phyloP scores from a whole-genome alignment of 2,797 vertebrate species.

The Semotilus atromaculatus region DNA sequence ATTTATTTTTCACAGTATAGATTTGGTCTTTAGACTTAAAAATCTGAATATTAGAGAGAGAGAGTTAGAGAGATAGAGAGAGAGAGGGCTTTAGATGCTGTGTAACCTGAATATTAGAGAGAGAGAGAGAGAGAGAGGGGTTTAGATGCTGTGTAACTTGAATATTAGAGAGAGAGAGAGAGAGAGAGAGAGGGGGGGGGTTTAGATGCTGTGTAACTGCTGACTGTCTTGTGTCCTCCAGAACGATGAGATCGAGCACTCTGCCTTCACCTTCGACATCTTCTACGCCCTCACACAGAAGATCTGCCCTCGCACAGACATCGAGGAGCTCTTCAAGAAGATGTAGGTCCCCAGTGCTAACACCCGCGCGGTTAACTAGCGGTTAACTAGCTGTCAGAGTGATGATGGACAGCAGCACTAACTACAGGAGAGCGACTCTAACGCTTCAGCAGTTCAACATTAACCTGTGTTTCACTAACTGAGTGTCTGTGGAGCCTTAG shows the following conservation, averaged over 20 bases:
- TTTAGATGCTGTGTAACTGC: too few relatives aligned
- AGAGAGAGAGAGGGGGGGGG: too few relatives aligned
- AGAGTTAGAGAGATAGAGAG: too few relatives aligned
- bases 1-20: neutral
- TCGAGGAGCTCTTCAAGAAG: conserved; percentile 97
- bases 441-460: conserved; percentile 84
- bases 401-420: conserved; percentile 76
- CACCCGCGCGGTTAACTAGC: too few relatives aligned
- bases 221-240: conserved; percentile 67
- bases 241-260: conserved; percentile 97
- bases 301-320: conserved; percentile 98
- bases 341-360: conserved; percentile 83
- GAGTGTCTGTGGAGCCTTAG: conserved; percentile 38
- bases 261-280: conserved; percentile 94
- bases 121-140: too few relatives aligned
- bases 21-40: neutral
- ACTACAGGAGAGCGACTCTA: conserved; percentile 83
- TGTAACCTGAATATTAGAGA: too few relatives aligned
- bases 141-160: too few relatives aligned
- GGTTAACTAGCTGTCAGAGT: neutral
- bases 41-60: too few relatives aligned
- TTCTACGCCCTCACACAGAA: conserved; percentile 99
- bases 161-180: too few relatives aligned
- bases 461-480: conserved; percentile 84
- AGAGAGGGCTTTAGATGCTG: too few relatives aligned